Evolutionary conservation across 2,888 invertebrate species (phyloP).

Genomic region (Balanococcus diminutus): DNA sequence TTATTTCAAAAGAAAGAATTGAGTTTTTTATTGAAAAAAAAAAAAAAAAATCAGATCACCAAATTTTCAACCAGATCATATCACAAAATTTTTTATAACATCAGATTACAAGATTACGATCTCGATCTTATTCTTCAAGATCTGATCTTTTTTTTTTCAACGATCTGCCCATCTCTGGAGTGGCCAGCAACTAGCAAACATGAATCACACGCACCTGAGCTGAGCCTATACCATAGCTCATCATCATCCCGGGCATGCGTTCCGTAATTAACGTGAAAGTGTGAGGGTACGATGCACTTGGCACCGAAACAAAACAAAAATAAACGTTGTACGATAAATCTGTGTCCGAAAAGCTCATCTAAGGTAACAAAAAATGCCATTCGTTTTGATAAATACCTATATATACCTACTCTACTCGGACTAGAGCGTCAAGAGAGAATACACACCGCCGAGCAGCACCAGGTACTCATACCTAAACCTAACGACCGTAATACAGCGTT

Average conservation of each 20-base stretch:
- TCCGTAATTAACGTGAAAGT: slow-evolving; percentile 4
- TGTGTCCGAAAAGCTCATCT: not conserved
- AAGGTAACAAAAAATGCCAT: not conserved
- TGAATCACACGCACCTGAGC: not conserved
- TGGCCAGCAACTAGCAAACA: too few relatives aligned
- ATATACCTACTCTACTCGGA: not conserved
- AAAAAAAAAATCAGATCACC: too few relatives aligned
- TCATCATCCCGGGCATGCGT: not conserved
- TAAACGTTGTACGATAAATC: not conserved
- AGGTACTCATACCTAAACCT: not conserved
- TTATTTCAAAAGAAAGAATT: too few relatives aligned
- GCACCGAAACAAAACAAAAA: slow-evolving; percentile 3
- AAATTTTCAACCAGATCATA: too few relatives aligned
- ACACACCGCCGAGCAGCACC: not conserved
- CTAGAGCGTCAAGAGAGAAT: not conserved
- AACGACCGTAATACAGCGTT: not conserved
- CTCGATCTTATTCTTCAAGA: too few relatives aligned
- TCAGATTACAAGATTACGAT: too few relatives aligned
- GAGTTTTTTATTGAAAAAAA: too few relatives aligned
- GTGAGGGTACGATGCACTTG: not conserved
- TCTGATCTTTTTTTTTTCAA: too few relatives aligned
- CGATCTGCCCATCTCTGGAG: too few relatives aligned
- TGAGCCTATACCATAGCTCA: not conserved
- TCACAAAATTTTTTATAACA: too few relatives aligned
- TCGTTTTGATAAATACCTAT: not conserved